Conservation (phyloP, 2,797 vertebrate species). For the Cuculus canorus region DNA sequence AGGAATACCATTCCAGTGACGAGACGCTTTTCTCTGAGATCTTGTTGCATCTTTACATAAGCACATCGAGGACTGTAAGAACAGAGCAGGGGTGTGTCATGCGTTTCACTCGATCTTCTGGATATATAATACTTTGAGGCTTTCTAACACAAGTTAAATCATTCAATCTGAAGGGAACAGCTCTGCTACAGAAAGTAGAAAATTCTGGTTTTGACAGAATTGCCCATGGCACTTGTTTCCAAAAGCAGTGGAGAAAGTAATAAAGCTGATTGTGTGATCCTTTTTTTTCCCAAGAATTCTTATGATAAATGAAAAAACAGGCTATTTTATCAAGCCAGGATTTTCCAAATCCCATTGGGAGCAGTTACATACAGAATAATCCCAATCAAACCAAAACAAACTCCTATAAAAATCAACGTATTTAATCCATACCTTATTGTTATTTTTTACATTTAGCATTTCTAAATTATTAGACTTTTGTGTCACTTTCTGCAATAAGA, state of each 20-base stretch:
- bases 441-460: neutral
- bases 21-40: neutral
- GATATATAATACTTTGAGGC: neutral
- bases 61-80: neutral
- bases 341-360: neutral
- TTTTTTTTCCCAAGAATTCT: neutral
- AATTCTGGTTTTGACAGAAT: neutral
- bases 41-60: neutral
- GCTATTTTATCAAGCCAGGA: neutral
- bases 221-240: neutral
- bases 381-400: fast-evolving
- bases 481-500: neutral
- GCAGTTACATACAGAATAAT: neutral
- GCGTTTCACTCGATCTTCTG: neutral
- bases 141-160: neutral
- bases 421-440: neutral
- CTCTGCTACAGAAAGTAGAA: neutral
- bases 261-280: neutral
- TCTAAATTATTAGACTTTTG: neutral
- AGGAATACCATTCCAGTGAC: neutral
- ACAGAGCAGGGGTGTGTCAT: no score
- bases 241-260: neutral
- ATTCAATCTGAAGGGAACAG: neutral
- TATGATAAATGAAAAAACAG: neutral
- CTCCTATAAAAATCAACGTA: neutral